phyloP scores from a whole-genome alignment of 2,888 invertebrate species.

The Harpagoxenus sublaevis region DNA sequence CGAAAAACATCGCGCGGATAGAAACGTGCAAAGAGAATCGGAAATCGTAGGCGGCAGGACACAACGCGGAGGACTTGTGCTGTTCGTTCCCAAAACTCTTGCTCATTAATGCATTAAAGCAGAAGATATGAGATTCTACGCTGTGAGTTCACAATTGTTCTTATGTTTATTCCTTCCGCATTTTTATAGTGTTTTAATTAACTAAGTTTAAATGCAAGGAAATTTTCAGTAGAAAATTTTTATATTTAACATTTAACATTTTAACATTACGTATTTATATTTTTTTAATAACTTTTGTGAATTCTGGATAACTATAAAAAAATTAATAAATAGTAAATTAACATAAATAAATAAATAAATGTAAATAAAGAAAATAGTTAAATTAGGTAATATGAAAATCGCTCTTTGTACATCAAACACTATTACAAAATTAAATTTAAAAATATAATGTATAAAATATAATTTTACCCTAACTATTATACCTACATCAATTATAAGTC shows the following conservation, averaged over 20 bases:
- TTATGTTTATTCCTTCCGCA: not conserved
- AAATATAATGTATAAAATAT: not conserved
- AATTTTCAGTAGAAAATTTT: not conserved
- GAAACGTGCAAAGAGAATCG: not conserved
- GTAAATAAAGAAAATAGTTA: not conserved
- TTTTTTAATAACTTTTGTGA: not conserved
- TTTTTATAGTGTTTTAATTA: not conserved
- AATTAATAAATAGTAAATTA: not conserved
- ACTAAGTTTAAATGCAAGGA: not conserved
- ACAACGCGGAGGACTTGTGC: constrained; percentile 21
- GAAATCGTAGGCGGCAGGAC: constrained; percentile 19
- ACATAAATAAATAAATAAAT: not conserved
- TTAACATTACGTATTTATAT: not conserved
- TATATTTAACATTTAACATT: not conserved
- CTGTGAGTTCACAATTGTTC: constrained; percentile 61
- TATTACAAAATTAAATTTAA: not conserved
- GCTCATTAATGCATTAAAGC: constrained; percentile 52
- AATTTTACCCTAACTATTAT: not conserved
- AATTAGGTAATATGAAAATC: not conserved
- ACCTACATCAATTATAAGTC: not conserved
- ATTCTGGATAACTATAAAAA: not conserved
- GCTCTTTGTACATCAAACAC: not conserved
- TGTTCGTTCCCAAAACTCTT: constrained; percentile 66
- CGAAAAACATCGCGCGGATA: constrained; percentile 7
- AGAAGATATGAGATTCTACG: constrained; percentile 64